phyloP scores from a whole-genome alignment of 2,113 vertebrate species.

The Silurus asotus region DNA sequence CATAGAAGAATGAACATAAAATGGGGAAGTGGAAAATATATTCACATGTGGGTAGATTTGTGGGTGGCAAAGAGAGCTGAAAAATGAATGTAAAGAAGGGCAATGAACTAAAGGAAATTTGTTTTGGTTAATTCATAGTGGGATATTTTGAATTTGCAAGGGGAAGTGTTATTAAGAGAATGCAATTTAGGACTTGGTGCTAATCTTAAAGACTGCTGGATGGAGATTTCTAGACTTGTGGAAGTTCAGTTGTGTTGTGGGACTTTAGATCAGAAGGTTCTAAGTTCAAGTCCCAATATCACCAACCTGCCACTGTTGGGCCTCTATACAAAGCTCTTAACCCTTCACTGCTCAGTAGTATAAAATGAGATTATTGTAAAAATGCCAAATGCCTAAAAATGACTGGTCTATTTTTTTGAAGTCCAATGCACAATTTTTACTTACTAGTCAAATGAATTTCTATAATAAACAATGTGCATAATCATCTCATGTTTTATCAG shows the following conservation, averaged over 20 bases:
- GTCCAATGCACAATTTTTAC: neutral
- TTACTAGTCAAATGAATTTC: neutral
- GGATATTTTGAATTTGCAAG: neutral
- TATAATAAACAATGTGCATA: neutral
- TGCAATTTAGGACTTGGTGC: neutral
- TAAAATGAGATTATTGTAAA: no score
- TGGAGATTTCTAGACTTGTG: neutral
- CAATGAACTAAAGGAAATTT: neutral
- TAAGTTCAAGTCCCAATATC: no score
- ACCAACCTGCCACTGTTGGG: no score
- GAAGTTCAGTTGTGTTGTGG: no score
- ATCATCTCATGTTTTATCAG: neutral
- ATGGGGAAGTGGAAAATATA: neutral
- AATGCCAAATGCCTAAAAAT: no score
- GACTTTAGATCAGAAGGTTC: no score
- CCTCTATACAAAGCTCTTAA: no score
- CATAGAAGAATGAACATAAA: neutral
- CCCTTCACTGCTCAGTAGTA: no score
- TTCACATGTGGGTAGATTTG: neutral
- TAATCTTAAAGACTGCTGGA: neutral
- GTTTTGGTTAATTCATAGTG: neutral
- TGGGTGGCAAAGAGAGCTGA: neutral
- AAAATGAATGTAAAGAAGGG: no score
- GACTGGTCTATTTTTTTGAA: no score
- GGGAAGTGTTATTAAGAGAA: neutral